Percentiles rank a stretch among this genome's conserved stretches.
These are phyloP conservation scores for Semotilus atromaculatus DNA, from an alignment of 2,797 vertebrate genomes.

Conservation along the genomic window DNA sequence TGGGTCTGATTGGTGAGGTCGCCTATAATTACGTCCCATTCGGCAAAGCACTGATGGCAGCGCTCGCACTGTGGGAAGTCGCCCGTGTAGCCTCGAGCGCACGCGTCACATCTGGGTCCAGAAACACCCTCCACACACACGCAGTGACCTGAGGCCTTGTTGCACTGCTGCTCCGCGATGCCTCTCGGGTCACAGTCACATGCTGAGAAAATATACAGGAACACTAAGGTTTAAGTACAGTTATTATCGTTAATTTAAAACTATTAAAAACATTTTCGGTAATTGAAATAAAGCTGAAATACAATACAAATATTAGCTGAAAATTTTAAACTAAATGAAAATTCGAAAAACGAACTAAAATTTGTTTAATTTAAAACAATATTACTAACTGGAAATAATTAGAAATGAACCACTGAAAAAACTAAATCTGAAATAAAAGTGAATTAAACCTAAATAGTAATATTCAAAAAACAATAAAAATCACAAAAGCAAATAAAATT, in stretches of 20 bases:
- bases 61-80: slow-evolving; percentile 88
- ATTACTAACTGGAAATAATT: neutral
- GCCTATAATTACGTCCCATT: slow-evolving; percentile 86
- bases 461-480: neutral
- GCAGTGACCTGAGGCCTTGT: slow-evolving; percentile 86
- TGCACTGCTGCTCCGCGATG: slow-evolving; percentile 85
- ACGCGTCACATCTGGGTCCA: slow-evolving; percentile 85
- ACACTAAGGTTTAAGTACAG: neutral
- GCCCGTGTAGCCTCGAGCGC: slow-evolving; percentile 90
- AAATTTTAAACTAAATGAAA: neutral
- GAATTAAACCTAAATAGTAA: neutral
- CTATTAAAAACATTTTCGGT: neutral
- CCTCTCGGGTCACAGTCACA: slow-evolving; percentile 92
- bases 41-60: slow-evolving; percentile 93
- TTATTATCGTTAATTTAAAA: neutral
- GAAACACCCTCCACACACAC: slow-evolving; percentile 89
- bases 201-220: slow-evolving; percentile 72
- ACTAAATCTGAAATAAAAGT: neutral
- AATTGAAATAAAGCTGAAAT: neutral
- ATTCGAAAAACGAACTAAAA: neutral
- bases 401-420: neutral
- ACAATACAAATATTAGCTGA: neutral
- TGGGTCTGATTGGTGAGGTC: slow-evolving; percentile 91
- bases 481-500: neutral
- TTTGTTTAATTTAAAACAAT: neutral